Evolutionary conservation across 2,113 vertebrate species (phyloP), one percentile per base, ranked within the genome.

Genomic region (Anser cygnoides): DNA sequence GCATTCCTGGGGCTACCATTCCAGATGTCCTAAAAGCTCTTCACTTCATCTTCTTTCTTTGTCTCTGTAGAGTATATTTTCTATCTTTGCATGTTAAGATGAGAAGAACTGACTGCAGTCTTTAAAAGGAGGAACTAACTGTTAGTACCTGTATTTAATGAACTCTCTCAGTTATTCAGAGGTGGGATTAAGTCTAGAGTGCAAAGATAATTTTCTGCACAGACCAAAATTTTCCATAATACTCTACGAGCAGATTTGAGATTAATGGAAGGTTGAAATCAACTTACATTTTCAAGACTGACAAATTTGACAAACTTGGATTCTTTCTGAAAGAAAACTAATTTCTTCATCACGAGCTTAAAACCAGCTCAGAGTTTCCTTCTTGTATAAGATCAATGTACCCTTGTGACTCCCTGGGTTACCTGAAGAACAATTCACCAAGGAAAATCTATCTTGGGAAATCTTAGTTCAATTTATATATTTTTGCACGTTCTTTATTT

Each of bases 31-130:
- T 43, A 54, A 62, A 63, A 72, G 39, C 50, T 90, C 52, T 90
- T 84, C 74, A 87, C 5, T n/a, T 84, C 61, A 77, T 39, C 54
- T 54, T 77, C 54, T 39, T 89, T 84, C 82, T 87, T 37, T 73
- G 63, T 86, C 87, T 90, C 94, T 86, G 49, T 66, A 94, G 71
- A 87, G 46, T 52, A 33, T 10, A n/a, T 77, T 91, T 87, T 81
- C 66, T 86, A 2, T 54, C 59, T 85, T 91, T 90, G 25, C 52
- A 57, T 77, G 52, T 43, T 65, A 95, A 75, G 35, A 78, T 77
- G 28, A 92, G 68, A 92, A 90, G 72, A 90, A 77, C 18, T 39
- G 46, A 82, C 74, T 65, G 73, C 72, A 71, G 49, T n/a, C 37
- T 91, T 92, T 57, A 81, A 76, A 89, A 74, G 54, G 58, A 58